phyloP scores from a whole-genome alignment of 37 sponge, comb jelly and placozoan species.

The Petrosia ficiformis region DNA sequence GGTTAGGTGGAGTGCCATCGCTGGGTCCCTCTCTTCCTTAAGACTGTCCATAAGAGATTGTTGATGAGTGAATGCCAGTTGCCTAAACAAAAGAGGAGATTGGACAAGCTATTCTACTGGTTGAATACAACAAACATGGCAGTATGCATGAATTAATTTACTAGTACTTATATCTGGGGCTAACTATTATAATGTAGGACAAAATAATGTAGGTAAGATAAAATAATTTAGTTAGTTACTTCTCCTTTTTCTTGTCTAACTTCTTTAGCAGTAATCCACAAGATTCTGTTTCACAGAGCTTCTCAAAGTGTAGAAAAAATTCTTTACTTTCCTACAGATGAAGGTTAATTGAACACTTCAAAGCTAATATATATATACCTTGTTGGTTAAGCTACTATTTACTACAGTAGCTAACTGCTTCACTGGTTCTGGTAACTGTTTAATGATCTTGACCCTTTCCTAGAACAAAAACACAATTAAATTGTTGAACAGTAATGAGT shows the following conservation, averaged over 20 bases:
- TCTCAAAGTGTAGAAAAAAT: conserved; percentile 67
- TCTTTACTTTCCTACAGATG: conserved; percentile 34
- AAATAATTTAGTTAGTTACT: conserved; percentile 18
- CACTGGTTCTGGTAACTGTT: conserved; percentile 30
- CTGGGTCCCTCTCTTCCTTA: conserved; percentile 70
- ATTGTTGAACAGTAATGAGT: neutral
- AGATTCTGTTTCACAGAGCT: conserved; percentile 42
- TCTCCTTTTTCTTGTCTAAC: conserved; percentile 89
- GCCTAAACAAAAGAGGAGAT: conserved; percentile 44
- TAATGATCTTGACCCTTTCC: conserved; percentile 35
- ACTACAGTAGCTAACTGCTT: conserved; percentile 20
- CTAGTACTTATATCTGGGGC: too few species aligned
- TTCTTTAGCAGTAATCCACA: conserved; percentile 79
- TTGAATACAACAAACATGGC: too few species aligned
- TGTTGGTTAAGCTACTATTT: conserved; percentile 43
- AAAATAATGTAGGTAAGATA: neutral
- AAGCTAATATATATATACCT: conserved; percentile 28
- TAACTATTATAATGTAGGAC: neutral
- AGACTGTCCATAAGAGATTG: conserved; percentile 68
- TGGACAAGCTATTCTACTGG: too few species aligned
- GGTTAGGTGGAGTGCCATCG: conserved; percentile 83
- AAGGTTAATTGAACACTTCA: neutral
- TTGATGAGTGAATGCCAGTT: conserved; percentile 66
- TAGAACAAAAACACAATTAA: conserved; percentile 5
- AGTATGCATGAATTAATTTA: too few species aligned